Evolutionary conservation across 1,140 invertebrate genomes (phyloP), one percentile per base, ranked within the genome.

Genomic region (Frieseomelitta varia): DNA sequence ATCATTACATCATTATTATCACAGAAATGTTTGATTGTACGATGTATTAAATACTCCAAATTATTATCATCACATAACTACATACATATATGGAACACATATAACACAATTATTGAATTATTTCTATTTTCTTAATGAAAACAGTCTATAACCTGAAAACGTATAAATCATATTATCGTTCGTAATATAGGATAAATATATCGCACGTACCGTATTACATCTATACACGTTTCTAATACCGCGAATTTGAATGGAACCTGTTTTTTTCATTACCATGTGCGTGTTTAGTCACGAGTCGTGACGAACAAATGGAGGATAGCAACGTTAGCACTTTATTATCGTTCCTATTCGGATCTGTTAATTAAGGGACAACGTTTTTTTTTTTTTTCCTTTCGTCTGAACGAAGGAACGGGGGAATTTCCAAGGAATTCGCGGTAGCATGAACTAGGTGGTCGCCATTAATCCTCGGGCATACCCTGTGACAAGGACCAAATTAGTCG

Each of bases 401-500:
- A 47, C 17, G 61, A 34, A 51, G 68, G 63, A 47, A 51, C 34
- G 55, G 39, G 82, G 71, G 83, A 87, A 90, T 85, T 89, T 90
- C 73, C 80, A 61, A 65, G 85, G 85, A 90, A 90, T 87, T 81
- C 80, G 72, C 80, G 76, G 85, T 47, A 63, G 82, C 51, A 69
- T 85, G 56, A 61, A 63, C 78, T 90, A 89, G 89, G 89, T 90
- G 89, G 89, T 90, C 89, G 88, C 68, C 83, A 87, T 90, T 80
- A 87, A 90, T 90, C 51, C 77, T 81, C 82, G n/a, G 39, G 83
- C 83, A 78, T 87, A 85, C 53, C 58, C 73, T 75, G 84, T 78
- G 89, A 90, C 89, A 90, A 90, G 76, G 78, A 88, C 89, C 81
- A 82, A 90, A 90, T 90, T 90, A 90, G 89, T 90, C 87, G 87